Evolutionary conservation across 1,140 invertebrate genomes (phyloP).

Genomic region (Drosophila lacteicornis): DNA sequence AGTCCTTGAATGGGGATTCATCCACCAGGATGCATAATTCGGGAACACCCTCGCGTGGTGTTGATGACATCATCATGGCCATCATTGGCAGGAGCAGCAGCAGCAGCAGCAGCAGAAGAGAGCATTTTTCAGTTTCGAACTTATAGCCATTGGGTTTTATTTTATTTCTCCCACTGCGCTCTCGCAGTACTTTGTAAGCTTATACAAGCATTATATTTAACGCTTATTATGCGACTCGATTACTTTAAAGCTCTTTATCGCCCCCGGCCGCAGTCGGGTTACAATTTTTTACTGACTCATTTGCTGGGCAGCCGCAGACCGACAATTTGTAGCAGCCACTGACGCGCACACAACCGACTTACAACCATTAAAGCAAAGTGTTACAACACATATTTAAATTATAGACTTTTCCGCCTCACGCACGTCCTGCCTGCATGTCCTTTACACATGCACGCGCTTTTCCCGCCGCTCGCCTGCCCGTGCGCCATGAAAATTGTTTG

Average conservation of each 20-base stretch:
- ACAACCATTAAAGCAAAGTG: slow-evolving; percentile 59
- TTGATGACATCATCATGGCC: slow-evolving; percentile 62
- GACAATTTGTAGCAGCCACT: slow-evolving; percentile 38
- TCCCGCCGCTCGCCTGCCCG: slow-evolving; percentile 29
- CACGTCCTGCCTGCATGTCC: slow-evolving; percentile 13
- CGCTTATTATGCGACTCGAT: slow-evolving; percentile 61
- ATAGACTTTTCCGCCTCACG: slow-evolving; percentile 51
- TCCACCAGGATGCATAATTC: slow-evolving; percentile 66
- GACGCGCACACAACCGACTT: slow-evolving; percentile 32
- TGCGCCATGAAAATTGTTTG: slow-evolving; percentile 39
- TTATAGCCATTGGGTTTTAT: slow-evolving; percentile 34
- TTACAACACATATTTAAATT: slow-evolving; percentile 63
- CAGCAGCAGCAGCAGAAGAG: slow-evolving; percentile 42
- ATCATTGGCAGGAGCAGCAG: slow-evolving; percentile 43
- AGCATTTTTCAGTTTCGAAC: slow-evolving; percentile 49
- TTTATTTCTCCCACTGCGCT: slow-evolving; percentile 16
- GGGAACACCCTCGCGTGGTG: slow-evolving; percentile 43
- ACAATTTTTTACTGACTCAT: slow-evolving; percentile 44
- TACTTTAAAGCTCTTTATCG: slow-evolving; percentile 65
- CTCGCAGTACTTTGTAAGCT: slow-evolving; percentile 32
- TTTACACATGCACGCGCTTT: slow-evolving; percentile 38
- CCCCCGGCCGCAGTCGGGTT: slow-evolving; percentile 21
- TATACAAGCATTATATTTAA: slow-evolving; percentile 65
- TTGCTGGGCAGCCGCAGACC: slow-evolving; percentile 23
- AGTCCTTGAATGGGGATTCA: slow-evolving; percentile 19